These are phyloP conservation scores for Rhadinocentrus ornatus DNA, from an alignment of 2,797 vertebrate genomes.

Conservation along the genomic window DNA sequence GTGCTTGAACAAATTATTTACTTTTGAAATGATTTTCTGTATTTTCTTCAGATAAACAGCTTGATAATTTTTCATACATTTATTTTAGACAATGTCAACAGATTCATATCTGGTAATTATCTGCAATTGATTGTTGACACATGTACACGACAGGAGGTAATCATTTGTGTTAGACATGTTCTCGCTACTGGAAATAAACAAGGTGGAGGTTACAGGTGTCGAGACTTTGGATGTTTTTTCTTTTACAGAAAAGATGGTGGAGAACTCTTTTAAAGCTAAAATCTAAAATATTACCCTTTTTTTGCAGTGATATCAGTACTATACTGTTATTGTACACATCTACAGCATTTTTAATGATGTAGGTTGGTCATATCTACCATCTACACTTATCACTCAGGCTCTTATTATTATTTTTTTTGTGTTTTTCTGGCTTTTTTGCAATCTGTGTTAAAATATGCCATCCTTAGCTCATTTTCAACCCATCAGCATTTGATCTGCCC, in stretches of 20 bases:
- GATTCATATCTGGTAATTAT: neutral
- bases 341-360: neutral
- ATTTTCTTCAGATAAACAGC: conserved; percentile 4
- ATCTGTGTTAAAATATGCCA: neutral
- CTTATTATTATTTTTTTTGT: neutral
- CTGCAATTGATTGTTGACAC: neutral
- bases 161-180: neutral
- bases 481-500: neutral
- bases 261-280: too few species aligned
- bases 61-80: neutral
- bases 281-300: neutral
- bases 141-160: neutral
- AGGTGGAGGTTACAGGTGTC: neutral
- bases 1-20: conserved; percentile 46
- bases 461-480: neutral
- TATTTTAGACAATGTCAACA: neutral
- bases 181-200: neutral
- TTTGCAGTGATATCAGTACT: neutral
- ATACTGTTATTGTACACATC: neutral
- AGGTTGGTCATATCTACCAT: neutral
- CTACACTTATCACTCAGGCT: neutral
- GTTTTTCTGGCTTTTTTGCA: neutral
- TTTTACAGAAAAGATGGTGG: neutral
- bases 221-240: neutral
- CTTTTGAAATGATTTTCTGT: neutral